Percentiles rank a stretch among this genome's conserved stretches.
Conservation (phyloP, 2,888 invertebrate genomes). For the Drosophila maculinotata region DNA sequence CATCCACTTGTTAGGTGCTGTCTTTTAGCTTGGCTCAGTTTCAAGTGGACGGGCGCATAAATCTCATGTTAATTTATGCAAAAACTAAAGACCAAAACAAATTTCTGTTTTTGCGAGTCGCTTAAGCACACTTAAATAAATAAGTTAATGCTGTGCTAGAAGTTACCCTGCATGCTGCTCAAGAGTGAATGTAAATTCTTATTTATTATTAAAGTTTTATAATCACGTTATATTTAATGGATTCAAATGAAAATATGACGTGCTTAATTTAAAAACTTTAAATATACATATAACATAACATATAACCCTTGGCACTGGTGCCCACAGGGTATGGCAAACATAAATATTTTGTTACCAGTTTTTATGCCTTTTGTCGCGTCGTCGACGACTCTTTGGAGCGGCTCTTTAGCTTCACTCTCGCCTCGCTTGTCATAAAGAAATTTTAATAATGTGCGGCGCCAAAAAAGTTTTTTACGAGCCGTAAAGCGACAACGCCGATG, state of each 20-base stretch:
- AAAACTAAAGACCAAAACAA: slow-evolving; percentile 79
- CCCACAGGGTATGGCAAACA: slow-evolving; percentile 40
- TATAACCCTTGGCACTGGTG: neutral
- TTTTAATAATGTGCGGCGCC: slow-evolving; percentile 82
- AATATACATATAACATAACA: neutral
- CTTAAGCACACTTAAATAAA: slow-evolving; percentile 11
- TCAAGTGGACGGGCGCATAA: slow-evolving; percentile 71
- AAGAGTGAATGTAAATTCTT: neutral
- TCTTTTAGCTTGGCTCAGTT: slow-evolving; percentile 65
- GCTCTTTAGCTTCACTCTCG: slow-evolving; percentile 46
- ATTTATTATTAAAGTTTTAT: fast-evolving
- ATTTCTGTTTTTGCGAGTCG: slow-evolving; percentile 49
- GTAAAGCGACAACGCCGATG: slow-evolving; percentile 42
- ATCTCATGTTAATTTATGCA: slow-evolving; percentile 80
- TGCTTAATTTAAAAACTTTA: neutral
- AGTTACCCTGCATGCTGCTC: slow-evolving; percentile 16
- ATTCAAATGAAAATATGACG: neutral
- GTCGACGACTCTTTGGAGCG: slow-evolving; percentile 55
- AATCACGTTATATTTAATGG: too few species aligned
- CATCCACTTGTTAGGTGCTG: slow-evolving; percentile 66
- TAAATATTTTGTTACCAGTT: slow-evolving; percentile 80
- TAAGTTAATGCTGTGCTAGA: neutral
- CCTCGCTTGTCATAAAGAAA: slow-evolving; percentile 76
- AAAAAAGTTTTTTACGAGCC: slow-evolving; percentile 75
- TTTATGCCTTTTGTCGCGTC: slow-evolving; percentile 80